Percentiles rank a stretch among this genome's conserved stretches.
These are phyloP conservation scores for Bungarus multicinctus DNA, from an alignment of 2,113 vertebrate genomes.

Conservation along the genomic window DNA sequence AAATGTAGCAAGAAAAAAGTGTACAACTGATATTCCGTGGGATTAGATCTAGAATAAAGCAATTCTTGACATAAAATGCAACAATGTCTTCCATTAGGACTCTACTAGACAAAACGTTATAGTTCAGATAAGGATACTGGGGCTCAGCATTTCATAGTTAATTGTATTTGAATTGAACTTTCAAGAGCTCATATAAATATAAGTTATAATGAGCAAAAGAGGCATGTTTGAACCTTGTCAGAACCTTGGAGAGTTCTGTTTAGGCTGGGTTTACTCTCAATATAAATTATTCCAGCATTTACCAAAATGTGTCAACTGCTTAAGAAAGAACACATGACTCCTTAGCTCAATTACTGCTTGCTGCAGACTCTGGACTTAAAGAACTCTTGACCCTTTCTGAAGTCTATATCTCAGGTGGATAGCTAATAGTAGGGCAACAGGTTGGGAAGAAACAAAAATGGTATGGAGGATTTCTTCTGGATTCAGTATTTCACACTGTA, in stretches of 20 bases:
- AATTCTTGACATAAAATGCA: not conserved
- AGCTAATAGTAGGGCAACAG: not conserved
- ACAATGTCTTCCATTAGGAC: not conserved
- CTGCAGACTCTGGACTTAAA: not conserved
- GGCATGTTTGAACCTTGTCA: not conserved
- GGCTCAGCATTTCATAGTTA: not conserved
- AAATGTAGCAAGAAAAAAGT: not conserved
- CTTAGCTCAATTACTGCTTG: not conserved
- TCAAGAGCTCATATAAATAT: not conserved
- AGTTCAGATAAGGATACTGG: not conserved
- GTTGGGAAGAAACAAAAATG: not conserved
- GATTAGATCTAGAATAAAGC: conserved; percentile 13
- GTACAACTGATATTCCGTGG: conserved; percentile 7
- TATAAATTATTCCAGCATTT: not conserved
- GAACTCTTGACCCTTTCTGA: not conserved
- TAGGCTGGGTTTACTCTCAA: not conserved
- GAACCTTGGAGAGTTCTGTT: not conserved
- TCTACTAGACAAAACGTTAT: not conserved
- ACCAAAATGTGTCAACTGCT: not conserved
- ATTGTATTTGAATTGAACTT: not conserved
- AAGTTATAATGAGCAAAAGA: not conserved
- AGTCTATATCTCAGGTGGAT: not conserved
- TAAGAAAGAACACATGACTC: not conserved
- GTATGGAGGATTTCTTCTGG: not conserved
- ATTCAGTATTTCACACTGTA: not conserved